phyloP scores from a whole-genome alignment of 53 echinoderm and acorn worm species.

The Holothuria leucospilota region DNA sequence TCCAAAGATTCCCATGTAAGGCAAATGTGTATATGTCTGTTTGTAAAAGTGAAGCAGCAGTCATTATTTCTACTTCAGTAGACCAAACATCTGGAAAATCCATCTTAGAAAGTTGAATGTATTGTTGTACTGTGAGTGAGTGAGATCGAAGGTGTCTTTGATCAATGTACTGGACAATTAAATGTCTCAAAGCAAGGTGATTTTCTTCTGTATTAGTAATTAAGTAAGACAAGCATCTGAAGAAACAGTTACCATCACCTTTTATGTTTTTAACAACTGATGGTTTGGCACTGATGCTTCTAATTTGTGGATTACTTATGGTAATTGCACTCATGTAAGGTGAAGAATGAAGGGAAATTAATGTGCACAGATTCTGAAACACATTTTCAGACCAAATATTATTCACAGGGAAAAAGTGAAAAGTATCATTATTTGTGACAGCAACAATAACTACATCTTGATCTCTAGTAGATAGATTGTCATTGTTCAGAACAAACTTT shows the following conservation, averaged over 20 bases:
- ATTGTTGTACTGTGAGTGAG: slow-evolving; percentile 6
- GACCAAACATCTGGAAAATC: neutral
- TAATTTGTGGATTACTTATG: neutral
- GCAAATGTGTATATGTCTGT: slow-evolving; percentile 19
- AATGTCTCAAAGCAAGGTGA: neutral
- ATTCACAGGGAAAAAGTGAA: slow-evolving; percentile 37
- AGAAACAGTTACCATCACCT: slow-evolving; percentile 46
- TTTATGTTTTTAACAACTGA: neutral
- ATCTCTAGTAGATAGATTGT: neutral
- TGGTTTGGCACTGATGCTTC: neutral
- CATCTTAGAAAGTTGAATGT: slow-evolving; percentile 10
- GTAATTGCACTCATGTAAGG: neutral
- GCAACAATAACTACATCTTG: neutral
- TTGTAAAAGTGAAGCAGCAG: slow-evolving; percentile 22
- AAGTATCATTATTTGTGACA: too few species aligned
- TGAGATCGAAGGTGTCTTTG: neutral
- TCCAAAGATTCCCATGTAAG: slow-evolving; percentile 3
- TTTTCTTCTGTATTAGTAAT: slow-evolving; percentile 18
- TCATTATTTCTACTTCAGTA: slow-evolving; percentile 36
- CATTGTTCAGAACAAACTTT: neutral
- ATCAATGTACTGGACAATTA: neutral
- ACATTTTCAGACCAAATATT: neutral
- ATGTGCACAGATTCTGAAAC: neutral
- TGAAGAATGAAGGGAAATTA: neutral
- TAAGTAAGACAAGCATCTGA: slow-evolving; percentile 36